These are phyloP conservation scores for Yoshiicerus persimilis DNA, from an alignment of 1,140 invertebrate genomes.

Conservation along the genomic window DNA sequence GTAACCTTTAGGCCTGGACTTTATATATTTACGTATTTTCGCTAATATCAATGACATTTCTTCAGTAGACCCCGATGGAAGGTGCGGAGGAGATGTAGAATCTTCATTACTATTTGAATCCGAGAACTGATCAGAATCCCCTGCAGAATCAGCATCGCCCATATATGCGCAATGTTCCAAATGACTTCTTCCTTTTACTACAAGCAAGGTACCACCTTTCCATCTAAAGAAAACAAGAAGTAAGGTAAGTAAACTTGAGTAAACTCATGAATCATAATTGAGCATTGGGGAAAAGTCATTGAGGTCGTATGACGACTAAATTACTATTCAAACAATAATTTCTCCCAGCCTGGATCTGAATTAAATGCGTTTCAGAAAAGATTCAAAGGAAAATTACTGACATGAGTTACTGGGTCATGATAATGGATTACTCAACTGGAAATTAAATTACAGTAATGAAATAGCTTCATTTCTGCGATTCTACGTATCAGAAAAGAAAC, in stretches of 20 bases:
- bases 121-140: slow-evolving; percentile 46
- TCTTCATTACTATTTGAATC: slow-evolving; percentile 36
- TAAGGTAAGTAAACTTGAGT: too few species aligned
- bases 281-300: too few species aligned
- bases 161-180: slow-evolving; percentile 77
- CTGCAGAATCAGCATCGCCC: slow-evolving; percentile 62
- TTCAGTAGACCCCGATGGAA: neutral
- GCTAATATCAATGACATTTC: slow-evolving; percentile 40
- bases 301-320: too few species aligned
- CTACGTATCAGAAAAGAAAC: neutral
- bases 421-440: too few species aligned
- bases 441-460: too few species aligned
- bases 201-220: slow-evolving; percentile 71
- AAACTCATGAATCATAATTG: too few species aligned
- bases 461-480: neutral
- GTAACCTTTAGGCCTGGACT: slow-evolving; percentile 27
- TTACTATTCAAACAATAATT: neutral
- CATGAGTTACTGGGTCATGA: too few species aligned
- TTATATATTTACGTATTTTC: slow-evolving; percentile 41
- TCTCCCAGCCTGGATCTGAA: neutral
- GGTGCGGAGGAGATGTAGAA: neutral
- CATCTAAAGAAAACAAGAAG: slow-evolving; percentile 58
- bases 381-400: too few species aligned
- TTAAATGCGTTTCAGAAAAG: too few species aligned
- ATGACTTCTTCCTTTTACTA: slow-evolving; percentile 73